Conservation (phyloP, 2,797 vertebrate genomes). For the Remorina albescens region DNA sequence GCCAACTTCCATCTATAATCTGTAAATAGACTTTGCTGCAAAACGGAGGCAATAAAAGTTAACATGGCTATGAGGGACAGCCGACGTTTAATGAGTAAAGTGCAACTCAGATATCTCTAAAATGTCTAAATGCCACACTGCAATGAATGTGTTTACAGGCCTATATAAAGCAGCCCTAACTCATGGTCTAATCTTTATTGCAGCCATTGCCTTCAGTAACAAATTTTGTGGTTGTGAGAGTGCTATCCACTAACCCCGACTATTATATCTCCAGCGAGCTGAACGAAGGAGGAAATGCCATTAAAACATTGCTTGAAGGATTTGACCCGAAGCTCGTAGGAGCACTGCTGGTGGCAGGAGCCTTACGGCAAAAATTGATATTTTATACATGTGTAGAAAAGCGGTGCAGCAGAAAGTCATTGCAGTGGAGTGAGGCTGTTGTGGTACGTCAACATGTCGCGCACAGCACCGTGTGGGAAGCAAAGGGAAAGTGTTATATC, state of each 20-base stretch:
- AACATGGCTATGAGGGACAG: conserved; percentile 37
- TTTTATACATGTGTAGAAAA: conserved; percentile 22
- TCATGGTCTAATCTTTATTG: conserved; percentile 48
- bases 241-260: conserved; percentile 38
- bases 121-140: conserved; percentile 48
- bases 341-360: conserved; percentile 26
- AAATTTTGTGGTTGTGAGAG: conserved; percentile 18
- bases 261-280: conserved; percentile 50
- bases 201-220: conserved; percentile 11
- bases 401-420: conserved; percentile 8
- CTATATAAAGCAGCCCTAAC: conserved; percentile 44
- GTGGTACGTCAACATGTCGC: conserved; percentile 38
- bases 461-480: conserved; percentile 21
- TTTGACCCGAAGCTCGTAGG: conserved; percentile 57
- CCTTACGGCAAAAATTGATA: conserved; percentile 23
- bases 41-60: conserved; percentile 25
- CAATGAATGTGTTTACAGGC: conserved; percentile 51
- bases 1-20: neutral
- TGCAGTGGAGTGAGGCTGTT: conserved; percentile 12
- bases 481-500: conserved; percentile 19
- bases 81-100: conserved; percentile 53
- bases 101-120: conserved; percentile 46
- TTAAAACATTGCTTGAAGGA: conserved; percentile 57
- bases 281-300: conserved; percentile 44
- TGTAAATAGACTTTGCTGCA: conserved; percentile 11